These are phyloP conservation scores for Chydorus sphaericus DNA, from an alignment of 2,888 invertebrate species.

Conservation along the genomic window DNA sequence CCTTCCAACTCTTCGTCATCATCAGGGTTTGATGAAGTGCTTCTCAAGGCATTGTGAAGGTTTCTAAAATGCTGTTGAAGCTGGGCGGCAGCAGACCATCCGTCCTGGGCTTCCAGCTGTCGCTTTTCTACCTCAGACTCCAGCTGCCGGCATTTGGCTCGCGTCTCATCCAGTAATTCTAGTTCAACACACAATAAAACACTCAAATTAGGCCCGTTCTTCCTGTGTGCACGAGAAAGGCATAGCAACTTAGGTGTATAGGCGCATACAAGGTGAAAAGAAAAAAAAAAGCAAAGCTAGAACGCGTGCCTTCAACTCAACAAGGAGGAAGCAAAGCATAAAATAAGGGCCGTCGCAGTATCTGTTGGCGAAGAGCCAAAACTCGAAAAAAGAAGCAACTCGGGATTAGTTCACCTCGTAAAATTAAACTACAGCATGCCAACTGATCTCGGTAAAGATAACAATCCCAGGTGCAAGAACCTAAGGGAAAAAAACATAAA, in stretches of 20 bases:
- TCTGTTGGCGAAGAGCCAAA: not conserved
- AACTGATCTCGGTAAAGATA: slow-evolving; percentile 7
- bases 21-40: not conserved
- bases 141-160: slow-evolving; percentile 20
- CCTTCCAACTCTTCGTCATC: not conserved
- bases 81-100: slow-evolving; percentile 13
- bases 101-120: slow-evolving; percentile 29
- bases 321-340: no score
- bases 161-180: slow-evolving; percentile 23
- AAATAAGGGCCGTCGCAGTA: no score
- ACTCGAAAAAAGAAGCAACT: not conserved
- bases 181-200: slow-evolving; percentile 7
- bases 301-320: not conserved
- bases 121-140: slow-evolving; percentile 39
- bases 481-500: not conserved
- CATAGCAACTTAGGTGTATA: no score
- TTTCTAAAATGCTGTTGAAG: slow-evolving; percentile 13
- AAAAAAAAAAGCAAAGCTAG: not conserved
- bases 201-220: no score
- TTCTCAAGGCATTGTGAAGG: not conserved
- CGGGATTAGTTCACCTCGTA: slow-evolving; percentile 1
- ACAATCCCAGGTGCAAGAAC: slow-evolving; percentile 4
- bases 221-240: no score
- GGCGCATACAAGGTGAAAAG: no score
- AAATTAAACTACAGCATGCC: slow-evolving; percentile 10